Percentiles rank a stretch among this genome's conserved stretches.
Evolutionary conservation across 2,888 invertebrate genomes (phyloP).

Genomic region (Eilema depressum): DNA sequence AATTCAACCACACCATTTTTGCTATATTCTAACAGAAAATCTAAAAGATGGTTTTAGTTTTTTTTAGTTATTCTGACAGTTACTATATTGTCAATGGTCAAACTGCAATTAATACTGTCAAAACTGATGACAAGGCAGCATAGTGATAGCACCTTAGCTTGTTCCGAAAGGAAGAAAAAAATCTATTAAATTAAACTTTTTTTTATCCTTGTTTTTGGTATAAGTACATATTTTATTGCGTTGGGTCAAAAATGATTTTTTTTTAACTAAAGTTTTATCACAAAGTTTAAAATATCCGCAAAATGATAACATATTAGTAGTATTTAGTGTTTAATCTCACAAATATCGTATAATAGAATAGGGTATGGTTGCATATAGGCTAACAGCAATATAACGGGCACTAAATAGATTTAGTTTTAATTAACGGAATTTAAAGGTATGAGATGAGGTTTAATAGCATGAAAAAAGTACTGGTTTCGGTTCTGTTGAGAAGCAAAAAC

Average conservation of each 20-base stretch:
- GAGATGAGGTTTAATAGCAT: neutral
- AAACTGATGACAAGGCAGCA: too few species aligned
- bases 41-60: too few species aligned
- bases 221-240: neutral
- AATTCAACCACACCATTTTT: neutral
- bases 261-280: neutral
- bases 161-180: too few species aligned
- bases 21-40: neutral
- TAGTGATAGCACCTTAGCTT: too few species aligned
- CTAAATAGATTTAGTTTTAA: neutral
- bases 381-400: neutral
- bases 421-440: neutral
- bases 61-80: too few species aligned
- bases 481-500: neutral
- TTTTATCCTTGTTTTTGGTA: neutral
- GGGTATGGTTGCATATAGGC: neutral
- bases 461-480: neutral
- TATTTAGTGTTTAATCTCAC: neutral
- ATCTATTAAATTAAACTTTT: too few species aligned
- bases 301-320: neutral
- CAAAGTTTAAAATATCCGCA: too few species aligned
- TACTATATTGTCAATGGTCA: neutral
- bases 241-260: neutral
- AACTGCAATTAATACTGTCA: neutral
- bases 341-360: neutral